phyloP scores from a whole-genome alignment of 2,888 invertebrate genomes.

The Selenia dentaria region DNA sequence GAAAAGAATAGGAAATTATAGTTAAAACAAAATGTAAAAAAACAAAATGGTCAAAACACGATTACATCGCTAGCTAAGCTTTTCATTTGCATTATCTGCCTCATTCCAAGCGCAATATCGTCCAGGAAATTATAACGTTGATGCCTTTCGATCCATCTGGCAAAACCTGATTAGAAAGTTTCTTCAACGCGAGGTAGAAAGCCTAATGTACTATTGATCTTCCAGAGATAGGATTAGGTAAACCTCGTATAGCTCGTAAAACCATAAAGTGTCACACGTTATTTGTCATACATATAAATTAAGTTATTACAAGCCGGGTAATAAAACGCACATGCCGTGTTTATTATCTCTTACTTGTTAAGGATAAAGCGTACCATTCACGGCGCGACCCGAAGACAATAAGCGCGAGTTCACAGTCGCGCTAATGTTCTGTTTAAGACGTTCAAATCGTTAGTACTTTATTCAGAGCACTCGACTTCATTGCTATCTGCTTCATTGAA shows the following conservation, averaged over 20 bases:
- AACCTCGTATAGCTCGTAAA: slow-evolving; percentile 24
- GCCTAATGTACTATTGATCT: slow-evolving; percentile 11
- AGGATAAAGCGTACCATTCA: slow-evolving; percentile 36
- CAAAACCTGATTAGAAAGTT: too few species aligned
- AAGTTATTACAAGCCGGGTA: slow-evolving; percentile 39
- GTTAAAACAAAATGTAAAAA: too few species aligned
- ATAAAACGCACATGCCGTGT: slow-evolving; percentile 42
- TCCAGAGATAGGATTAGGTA: slow-evolving; percentile 9
- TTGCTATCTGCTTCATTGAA: slow-evolving; percentile 34
- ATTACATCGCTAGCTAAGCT: too few species aligned
- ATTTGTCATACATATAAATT: slow-evolving; percentile 40
- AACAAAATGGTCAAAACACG: too few species aligned
- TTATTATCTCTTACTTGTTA: slow-evolving; percentile 39
- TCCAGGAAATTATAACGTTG: too few species aligned
- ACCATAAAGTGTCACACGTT: slow-evolving; percentile 30
- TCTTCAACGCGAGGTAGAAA: too few species aligned
- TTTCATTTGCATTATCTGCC: too few species aligned
- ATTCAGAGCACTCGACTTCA: slow-evolving; percentile 33
- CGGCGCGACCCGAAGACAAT: slow-evolving; percentile 37
- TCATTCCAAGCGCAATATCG: too few species aligned
- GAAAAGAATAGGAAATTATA: too few species aligned
- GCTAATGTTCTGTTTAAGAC: slow-evolving; percentile 37
- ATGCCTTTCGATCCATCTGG: too few species aligned
- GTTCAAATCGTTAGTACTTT: slow-evolving; percentile 39
- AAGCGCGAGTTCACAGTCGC: slow-evolving; percentile 35